Base-by-base conservation (phyloP, 2,113 vertebrate genomes). In the Ahaetulla prasina region DNA sequence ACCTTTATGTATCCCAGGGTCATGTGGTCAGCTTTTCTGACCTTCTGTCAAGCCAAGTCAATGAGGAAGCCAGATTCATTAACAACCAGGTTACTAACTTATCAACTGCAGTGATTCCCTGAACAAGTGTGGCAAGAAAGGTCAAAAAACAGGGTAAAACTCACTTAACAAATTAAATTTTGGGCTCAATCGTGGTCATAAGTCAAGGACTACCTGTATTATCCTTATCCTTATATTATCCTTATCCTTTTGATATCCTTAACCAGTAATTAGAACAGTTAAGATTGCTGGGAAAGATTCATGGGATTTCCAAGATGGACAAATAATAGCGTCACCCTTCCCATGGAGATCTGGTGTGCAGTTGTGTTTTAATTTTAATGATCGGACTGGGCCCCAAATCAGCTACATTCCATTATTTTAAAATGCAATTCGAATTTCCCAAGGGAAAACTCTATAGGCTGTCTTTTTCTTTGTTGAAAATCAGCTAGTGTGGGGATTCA, bases 291-390 rank as follows among this genome's bases (percentile, higher is more conserved):
- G 95, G 93, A 23, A 90, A 92, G 93, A 92, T 92, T 86, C 92
- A 39, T 93, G 94, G 94, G 84, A 84, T 90, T 96, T 94, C 96
- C 93, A 95, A 95, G 93, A 90, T 68, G 97, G 97, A 96, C 94
- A 97, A 97, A 96, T 52, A 91, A 93, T 93, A 95, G 93, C 93
- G 95, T 95, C 94, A 91, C 35, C 63, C 89, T 93, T 95, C 92
- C 94, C 50, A 3, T 91, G 91, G 96, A 94, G 88, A 57, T 57
- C 91, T 94, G 60, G 7, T 43, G 43, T 52, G 93, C 85, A 95
- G 93, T 93, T 93, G 90, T 22, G 43, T 55, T 92, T 94, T 93
- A 86, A 49, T 54, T 89, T 89, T 90, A 45, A n/a, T 7, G 30
- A 25, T 89, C 53, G 22, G 8, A 47, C 30, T 39, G 6, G 25